A percentile compares a stretch with the other conserved stretches of the same genome.
Conservation (phyloP, 2,113 vertebrate species). For the Capreolus pygargus region DNA sequence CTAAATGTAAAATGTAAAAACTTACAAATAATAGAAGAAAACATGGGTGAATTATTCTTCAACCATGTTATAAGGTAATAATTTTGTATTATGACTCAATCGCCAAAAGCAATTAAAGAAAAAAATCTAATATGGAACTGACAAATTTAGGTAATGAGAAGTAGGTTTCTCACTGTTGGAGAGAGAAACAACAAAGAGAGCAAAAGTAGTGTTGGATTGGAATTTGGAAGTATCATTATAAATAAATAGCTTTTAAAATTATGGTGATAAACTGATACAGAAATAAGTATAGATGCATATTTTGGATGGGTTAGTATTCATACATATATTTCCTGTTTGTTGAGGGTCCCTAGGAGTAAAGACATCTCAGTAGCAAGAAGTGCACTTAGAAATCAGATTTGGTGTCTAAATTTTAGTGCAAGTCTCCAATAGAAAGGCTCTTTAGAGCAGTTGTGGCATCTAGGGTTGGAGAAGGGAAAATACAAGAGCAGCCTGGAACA, state of each 20-base stretch:
- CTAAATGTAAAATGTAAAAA: background rate
- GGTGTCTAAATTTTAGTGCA: background rate
- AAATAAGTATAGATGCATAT: background rate
- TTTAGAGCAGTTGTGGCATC: background rate
- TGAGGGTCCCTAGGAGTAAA: background rate
- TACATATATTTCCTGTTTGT: background rate
- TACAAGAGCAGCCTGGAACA: background rate
- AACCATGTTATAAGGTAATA: background rate
- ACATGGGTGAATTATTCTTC: background rate
- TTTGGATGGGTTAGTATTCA: background rate
- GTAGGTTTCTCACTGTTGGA: background rate
- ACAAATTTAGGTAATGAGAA: background rate
- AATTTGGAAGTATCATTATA: background rate
- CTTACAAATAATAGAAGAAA: background rate
- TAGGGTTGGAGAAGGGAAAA: background rate
- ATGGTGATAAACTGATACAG: background rate
- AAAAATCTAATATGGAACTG: background rate
- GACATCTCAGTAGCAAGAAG: background rate
- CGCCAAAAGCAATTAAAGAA: background rate
- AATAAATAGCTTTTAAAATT: background rate
- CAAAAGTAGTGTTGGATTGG: background rate
- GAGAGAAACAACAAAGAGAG: background rate
- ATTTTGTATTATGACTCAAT: background rate
- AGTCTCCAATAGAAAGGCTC: background rate
- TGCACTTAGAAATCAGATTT: background rate